Evolutionary conservation across 1,140 invertebrate genomes (phyloP), one percentile per base, ranked within the genome.

Genomic region (Lepidurus arcticus): DNA sequence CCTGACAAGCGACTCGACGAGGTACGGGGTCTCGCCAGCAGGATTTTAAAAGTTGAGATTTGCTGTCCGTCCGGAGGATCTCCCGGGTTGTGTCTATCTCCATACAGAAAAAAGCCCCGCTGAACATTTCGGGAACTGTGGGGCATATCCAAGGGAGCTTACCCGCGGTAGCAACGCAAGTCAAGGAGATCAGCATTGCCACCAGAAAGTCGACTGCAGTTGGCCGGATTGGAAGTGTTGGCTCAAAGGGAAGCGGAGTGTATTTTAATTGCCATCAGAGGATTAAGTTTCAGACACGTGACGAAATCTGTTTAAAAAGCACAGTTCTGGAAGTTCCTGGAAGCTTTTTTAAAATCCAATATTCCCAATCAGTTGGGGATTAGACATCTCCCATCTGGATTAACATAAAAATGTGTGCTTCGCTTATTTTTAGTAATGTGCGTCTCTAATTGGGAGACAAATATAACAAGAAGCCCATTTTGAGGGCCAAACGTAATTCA

Each of bases 161-260:
- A 65, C 21, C 16, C 53, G 53, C 53, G 53, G 53, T 13, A 65
- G 53, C 53, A 65, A 16, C 53, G 53, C 53, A 21, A 65, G 9
- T 65, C 53, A 21, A 65, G 53, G 53, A 65, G 53, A 34, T 34
- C 34, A 34, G 53, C 16, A 65, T 9, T 21, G 21, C 16, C 16
- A 65, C 53, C 53, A 65, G 53, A 65, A n/a, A 16, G 53, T 65
- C 53, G 53, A 65, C 53, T 21, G 53, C 53, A 65, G 16, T 65
- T 65, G 53, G 53, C 53, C 53, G 53, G 53, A 65, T 65, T 65
- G 53, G 53, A 65, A 65, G 53, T 65, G 53, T 65, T 65, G 53
- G 53, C 53, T 4, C 53, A 65, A 13, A 4, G 9, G 16, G 53
- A n/a, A 13, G 16, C 53, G n/a, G 16, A 16, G 16, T 34, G 34